phyloP scores from a whole-genome alignment of 1,140 invertebrate species.

The Drosophila ambigua region DNA sequence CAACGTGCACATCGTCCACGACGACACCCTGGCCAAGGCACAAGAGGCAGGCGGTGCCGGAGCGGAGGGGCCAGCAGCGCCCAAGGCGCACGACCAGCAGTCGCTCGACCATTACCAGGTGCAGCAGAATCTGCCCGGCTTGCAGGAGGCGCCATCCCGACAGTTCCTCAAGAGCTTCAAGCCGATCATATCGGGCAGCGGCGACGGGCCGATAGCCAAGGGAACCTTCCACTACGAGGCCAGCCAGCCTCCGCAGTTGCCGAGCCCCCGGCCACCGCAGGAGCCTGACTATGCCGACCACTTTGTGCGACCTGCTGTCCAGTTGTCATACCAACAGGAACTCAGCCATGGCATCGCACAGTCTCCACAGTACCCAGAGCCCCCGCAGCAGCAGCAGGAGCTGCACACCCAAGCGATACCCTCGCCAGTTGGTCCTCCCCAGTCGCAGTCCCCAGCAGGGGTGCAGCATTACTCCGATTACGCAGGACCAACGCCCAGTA shows the following conservation, averaged over 20 bases:
- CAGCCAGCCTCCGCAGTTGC: conserved; percentile 20
- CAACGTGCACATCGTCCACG: conserved; percentile 72
- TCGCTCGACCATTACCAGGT: conserved; percentile 53
- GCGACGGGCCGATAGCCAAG: conserved; percentile 47
- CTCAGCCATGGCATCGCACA: conserved; percentile 17
- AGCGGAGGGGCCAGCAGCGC: background rate
- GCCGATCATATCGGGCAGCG: conserved; percentile 54
- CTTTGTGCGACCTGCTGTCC: conserved; percentile 40
- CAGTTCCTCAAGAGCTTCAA: conserved; percentile 77
- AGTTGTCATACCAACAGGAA: conserved; percentile 52
- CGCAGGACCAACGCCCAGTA: conserved; percentile 49
- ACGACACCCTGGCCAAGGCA: conserved; percentile 25
- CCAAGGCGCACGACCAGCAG: conserved; percentile 7
- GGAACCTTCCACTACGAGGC: conserved; percentile 73
- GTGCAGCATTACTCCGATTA: conserved; percentile 30
- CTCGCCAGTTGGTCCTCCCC: conserved; percentile 13
- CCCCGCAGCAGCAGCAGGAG: conserved; percentile 5
- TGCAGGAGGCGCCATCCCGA: conserved; percentile 66
- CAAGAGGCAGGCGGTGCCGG: background rate
- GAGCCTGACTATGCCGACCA: conserved; percentile 27
- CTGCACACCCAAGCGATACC: conserved; percentile 63
- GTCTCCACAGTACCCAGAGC: background rate
- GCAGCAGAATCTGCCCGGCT: conserved; percentile 8
- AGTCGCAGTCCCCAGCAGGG: background rate
- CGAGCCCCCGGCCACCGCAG: conserved; percentile 7